phyloP scores from a whole-genome alignment of 2,797 vertebrate genomes.

The Triplophysa bombifrons region DNA sequence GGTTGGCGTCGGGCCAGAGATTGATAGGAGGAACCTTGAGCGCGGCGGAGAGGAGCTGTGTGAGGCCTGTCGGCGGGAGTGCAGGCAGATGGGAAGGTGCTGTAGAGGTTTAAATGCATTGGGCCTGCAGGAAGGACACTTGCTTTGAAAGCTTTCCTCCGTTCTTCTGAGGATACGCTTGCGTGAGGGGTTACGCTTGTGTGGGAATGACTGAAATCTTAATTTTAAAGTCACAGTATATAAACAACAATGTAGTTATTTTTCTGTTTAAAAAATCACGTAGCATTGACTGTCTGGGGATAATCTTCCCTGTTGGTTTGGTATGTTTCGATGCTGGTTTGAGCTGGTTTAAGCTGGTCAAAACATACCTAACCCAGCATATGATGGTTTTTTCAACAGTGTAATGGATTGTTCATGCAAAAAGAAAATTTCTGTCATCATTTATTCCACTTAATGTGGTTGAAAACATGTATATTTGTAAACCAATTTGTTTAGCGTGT shows the following conservation, averaged over 20 bases:
- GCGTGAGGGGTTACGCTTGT: conserved; percentile 2
- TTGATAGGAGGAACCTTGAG: conserved; percentile 79
- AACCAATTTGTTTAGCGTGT: too few relatives aligned
- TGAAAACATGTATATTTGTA: too few relatives aligned
- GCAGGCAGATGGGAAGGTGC: conserved; percentile 70
- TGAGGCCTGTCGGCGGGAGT: conserved; percentile 84
- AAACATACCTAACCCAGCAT: too few relatives aligned
- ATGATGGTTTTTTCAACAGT: too few relatives aligned
- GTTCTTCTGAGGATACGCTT: background rate
- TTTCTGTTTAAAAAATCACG: too few relatives aligned
- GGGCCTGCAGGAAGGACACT: conserved; percentile 74
- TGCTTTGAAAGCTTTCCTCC: conserved; percentile 39
- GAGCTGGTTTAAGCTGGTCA: too few relatives aligned
- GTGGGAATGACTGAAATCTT: background rate
- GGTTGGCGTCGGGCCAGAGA: conserved; percentile 87
- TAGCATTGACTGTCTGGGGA: too few relatives aligned
- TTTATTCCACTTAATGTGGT: too few relatives aligned
- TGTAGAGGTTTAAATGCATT: conserved; percentile 73
- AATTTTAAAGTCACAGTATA: background rate
- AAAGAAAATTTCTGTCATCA: too few relatives aligned
- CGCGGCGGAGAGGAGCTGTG: conserved; percentile 87
- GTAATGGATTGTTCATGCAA: too few relatives aligned
- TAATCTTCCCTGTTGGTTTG: too few relatives aligned
- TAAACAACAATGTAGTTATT: background rate
- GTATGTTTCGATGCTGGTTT: too few relatives aligned